Evolutionary conservation across 2,797 vertebrate genomes (phyloP).

Genomic region (Cetoscarus ocellatus): DNA sequence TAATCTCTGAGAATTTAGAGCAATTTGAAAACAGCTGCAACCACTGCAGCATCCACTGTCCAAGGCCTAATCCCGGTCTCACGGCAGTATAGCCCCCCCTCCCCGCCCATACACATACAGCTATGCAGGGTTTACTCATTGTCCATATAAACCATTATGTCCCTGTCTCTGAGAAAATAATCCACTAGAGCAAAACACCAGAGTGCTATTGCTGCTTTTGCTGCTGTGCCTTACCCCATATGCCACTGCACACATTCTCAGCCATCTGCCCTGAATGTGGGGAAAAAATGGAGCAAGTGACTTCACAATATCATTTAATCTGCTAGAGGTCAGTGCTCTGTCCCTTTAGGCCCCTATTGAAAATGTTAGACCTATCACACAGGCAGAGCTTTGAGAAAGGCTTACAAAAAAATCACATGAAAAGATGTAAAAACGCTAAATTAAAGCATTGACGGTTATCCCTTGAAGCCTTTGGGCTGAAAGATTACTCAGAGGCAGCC

Average conservation of each 20-base stretch:
- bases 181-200: conserved; percentile 73
- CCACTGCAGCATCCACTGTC: conserved; percentile 68
- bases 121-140: conserved; percentile 64
- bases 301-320: conserved; percentile 73
- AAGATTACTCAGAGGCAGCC: conserved; percentile 46
- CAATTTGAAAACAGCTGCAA: conserved; percentile 80
- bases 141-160: conserved; percentile 72
- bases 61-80: conserved; percentile 82
- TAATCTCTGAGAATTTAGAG: conserved; percentile 87
- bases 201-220: conserved; percentile 64
- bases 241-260: conserved; percentile 64
- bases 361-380: conserved; percentile 35
- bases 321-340: conserved; percentile 55
- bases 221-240: conserved; percentile 68
- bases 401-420: conserved; percentile 19
- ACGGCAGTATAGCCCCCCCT: conserved; percentile 66
- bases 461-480: conserved; percentile 3
- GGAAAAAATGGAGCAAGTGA: conserved; percentile 56
- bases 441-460: conserved; percentile 12
- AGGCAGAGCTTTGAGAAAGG: conserved; percentile 37
- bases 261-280: conserved; percentile 78
- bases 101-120: conserved; percentile 34
- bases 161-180: conserved; percentile 70
- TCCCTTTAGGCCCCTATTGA: conserved; percentile 22
- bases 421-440: background rate